phyloP scores from a whole-genome alignment of 1,140 invertebrate species.

The Tyrophagus putrescentiae region DNA sequence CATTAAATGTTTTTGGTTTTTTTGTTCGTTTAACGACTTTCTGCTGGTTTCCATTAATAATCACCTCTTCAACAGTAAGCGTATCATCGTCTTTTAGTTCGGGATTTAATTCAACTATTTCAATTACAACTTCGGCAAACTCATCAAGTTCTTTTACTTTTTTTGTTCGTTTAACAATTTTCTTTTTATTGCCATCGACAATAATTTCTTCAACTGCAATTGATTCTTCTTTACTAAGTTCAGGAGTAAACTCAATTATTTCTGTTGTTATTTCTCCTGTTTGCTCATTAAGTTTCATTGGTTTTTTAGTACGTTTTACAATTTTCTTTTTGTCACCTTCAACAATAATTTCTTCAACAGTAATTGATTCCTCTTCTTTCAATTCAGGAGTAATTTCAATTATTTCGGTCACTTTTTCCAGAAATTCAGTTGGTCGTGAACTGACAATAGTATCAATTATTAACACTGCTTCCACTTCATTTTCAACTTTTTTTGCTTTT shows the following conservation, averaged over 20 bases:
- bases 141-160: background rate
- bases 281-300: background rate
- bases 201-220: background rate
- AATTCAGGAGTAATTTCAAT: background rate
- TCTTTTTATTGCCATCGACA: slow-evolving; percentile 17
- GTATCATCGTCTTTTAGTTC: background rate
- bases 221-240: slow-evolving; percentile 20
- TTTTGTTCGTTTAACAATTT: background rate
- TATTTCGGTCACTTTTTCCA: background rate
- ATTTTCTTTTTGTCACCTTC: background rate
- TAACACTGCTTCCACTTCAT: no score
- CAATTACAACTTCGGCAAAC: background rate
- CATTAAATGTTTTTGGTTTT: background rate
- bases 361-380: slow-evolving; percentile 21
- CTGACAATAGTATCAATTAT: no score
- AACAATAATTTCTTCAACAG: slow-evolving; percentile 13
- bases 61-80: no score
- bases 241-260: background rate
- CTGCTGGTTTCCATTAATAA: background rate
- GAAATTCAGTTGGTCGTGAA: no score
- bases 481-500: background rate
- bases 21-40: background rate
- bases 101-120: background rate
- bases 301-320: background rate
- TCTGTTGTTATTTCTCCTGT: background rate